These are phyloP conservation scores for Boloria euphrosyne DNA, from an alignment of 2,888 invertebrate genomes.

Conservation along the genomic window DNA sequence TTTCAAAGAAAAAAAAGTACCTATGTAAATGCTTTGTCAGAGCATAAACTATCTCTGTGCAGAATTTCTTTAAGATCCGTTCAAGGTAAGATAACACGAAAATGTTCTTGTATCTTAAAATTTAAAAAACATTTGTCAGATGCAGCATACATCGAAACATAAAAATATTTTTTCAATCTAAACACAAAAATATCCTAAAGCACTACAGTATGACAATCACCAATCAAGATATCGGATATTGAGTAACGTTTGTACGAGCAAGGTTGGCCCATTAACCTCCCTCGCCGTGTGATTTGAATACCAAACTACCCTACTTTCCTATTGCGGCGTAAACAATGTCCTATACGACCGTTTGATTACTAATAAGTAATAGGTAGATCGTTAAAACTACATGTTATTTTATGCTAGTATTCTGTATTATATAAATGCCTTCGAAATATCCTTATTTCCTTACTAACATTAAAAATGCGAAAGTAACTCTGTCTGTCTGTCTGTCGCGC, in stretches of 20 bases:
- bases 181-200: slow-evolving; percentile 3
- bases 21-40: no score
- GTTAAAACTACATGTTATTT: background rate
- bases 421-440: no score
- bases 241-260: slow-evolving; percentile 42
- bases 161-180: slow-evolving; percentile 4
- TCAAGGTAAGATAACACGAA: no score
- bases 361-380: slow-evolving; percentile 2
- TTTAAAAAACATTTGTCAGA: no score
- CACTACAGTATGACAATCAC: slow-evolving; percentile 31
- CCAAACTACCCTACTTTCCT: slow-evolving; percentile 60
- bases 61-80: no score
- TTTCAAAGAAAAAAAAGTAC: no score
- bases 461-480: no score
- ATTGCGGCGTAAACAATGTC: slow-evolving; percentile 44
- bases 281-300: slow-evolving; percentile 72
- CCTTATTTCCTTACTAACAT: no score
- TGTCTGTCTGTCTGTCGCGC: no score
- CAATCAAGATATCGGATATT: slow-evolving; percentile 37
- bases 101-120: no score
- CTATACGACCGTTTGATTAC: slow-evolving; percentile 9
- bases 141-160: background rate
- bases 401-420: no score
- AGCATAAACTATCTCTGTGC: no score
- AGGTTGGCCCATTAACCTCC: slow-evolving; percentile 67